Evolutionary conservation across 2,113 vertebrate species (phyloP).

Genomic region (Carollia perspicillata): DNA sequence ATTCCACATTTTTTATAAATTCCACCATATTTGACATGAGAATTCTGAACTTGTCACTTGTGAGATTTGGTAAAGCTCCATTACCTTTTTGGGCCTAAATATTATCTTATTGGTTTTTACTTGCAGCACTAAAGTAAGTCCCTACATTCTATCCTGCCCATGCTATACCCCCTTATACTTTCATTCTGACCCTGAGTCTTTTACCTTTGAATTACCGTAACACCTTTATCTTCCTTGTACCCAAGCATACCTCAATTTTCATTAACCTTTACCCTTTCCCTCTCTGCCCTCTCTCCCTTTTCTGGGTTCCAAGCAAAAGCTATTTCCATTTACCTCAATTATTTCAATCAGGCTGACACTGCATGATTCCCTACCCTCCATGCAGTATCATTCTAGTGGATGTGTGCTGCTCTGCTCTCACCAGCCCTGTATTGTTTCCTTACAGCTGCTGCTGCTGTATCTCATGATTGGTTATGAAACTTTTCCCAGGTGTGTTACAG

Average conservation of each 20-base stretch:
- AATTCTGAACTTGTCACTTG: not conserved
- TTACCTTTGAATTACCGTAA: not conserved
- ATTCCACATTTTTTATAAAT: not conserved
- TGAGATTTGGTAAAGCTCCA: not conserved
- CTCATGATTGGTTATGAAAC: not conserved
- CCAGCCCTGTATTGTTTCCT: not conserved
- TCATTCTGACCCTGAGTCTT: not conserved
- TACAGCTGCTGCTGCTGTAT: not conserved
- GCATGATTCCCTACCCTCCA: fast-evolving
- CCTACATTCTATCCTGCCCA: not conserved
- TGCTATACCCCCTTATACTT: not conserved
- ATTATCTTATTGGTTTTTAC: not conserved
- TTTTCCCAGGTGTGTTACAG: not conserved
- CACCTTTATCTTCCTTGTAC: not conserved
- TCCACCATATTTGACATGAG: not conserved
- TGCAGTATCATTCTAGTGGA: not conserved
- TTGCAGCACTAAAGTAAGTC: not conserved
- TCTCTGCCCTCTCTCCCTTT: not conserved
- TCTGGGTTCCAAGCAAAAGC: not conserved
- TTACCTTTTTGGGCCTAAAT: not conserved
- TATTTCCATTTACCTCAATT: not conserved
- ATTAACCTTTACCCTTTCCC: not conserved
- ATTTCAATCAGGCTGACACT: not conserved
- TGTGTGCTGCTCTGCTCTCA: not conserved
- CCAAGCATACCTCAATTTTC: not conserved